Percentiles rank a stretch among this genome's conserved stretches.
phyloP scores from a whole-genome alignment of 2,113 vertebrate species.

The Dinomys branickii region DNA sequence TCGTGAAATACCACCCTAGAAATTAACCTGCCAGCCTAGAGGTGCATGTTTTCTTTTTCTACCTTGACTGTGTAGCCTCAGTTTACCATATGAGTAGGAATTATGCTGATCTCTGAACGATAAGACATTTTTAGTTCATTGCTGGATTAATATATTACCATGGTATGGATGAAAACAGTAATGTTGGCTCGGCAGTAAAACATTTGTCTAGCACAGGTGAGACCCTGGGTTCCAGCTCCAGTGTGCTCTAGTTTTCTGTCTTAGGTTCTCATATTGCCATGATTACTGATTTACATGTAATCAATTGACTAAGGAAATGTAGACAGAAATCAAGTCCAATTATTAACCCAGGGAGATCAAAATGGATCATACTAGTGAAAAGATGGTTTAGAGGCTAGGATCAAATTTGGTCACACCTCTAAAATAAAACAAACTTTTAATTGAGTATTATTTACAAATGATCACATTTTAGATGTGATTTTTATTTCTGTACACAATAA shows the following conservation, averaged over 20 bases:
- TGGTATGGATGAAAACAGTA: neutral
- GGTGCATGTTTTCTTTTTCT: neutral
- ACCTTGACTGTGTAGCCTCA: neutral
- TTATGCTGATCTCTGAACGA: neutral
- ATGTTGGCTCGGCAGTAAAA: neutral
- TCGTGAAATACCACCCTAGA: neutral
- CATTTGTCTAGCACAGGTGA: neutral
- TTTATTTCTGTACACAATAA: slow-evolving; percentile 6
- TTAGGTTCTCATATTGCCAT: neutral
- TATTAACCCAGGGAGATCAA: slow-evolving; percentile 11
- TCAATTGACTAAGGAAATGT: neutral
- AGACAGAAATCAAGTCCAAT: neutral
- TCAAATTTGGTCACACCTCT: neutral
- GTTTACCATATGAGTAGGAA: neutral
- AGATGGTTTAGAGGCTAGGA: neutral
- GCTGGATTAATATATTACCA: neutral
- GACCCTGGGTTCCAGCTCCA: neutral
- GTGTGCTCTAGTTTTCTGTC: neutral
- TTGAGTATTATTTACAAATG: neutral
- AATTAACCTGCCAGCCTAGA: neutral
- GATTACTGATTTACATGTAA: neutral
- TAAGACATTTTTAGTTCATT: neutral
- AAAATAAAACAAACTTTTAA: slow-evolving; percentile 22
- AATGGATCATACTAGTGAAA: slow-evolving; percentile 1
- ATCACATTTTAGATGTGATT: slow-evolving; percentile 25